phyloP scores from a whole-genome alignment of 2,113 vertebrate genomes.

The Delphinapterus leucas region DNA sequence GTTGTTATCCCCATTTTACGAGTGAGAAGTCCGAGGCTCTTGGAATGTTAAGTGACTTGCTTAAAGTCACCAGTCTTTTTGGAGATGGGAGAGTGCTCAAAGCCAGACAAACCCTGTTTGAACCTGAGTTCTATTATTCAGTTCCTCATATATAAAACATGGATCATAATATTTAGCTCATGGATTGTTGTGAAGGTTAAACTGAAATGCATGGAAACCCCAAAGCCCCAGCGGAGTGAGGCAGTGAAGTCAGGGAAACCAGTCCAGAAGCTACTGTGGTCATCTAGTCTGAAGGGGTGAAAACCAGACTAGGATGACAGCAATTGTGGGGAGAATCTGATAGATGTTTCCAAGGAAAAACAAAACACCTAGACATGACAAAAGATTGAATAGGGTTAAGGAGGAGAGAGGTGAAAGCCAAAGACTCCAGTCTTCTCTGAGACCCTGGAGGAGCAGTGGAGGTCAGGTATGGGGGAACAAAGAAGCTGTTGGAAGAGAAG shows the following conservation, averaged over 20 bases:
- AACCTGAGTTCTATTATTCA: not conserved
- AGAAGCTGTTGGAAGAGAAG: not conserved
- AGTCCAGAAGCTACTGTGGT: not conserved
- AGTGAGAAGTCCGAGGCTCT: not conserved
- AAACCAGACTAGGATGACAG: not conserved
- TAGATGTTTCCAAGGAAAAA: not conserved
- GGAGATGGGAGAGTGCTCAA: not conserved
- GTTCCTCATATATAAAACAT: not conserved
- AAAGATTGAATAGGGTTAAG: not conserved
- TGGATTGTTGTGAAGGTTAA: not conserved
- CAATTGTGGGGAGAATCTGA: not conserved
- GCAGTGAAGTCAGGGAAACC: not conserved
- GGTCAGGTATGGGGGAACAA: not conserved
- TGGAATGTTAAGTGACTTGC: slow-evolving; percentile 15
- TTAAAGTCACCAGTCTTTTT: not conserved
- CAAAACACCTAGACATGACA: not conserved
- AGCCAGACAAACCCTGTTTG: not conserved
- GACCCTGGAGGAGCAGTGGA: not conserved
- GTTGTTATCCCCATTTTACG: not conserved
- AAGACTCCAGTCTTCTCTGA: not conserved
- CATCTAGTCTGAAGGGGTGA: not conserved
- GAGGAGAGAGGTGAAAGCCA: not conserved
- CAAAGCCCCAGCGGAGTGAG: not conserved
- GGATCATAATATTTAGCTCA: not conserved
- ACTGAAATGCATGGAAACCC: not conserved